Base-by-base conservation (phyloP, 2,797 vertebrate species). In the Phalloptychus januarius region DNA sequence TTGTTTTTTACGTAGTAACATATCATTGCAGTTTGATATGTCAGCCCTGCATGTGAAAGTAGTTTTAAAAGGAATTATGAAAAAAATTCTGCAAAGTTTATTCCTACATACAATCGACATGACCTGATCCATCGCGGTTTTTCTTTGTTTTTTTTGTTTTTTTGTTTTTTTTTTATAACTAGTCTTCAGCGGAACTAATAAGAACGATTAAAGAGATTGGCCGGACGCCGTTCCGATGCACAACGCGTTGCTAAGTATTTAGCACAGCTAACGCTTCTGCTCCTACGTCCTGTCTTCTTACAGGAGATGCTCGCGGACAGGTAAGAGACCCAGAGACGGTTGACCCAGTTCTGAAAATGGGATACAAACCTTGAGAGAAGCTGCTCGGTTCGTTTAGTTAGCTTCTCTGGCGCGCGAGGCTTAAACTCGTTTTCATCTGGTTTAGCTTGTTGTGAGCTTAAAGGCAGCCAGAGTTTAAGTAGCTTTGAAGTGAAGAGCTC, bases 391-490 rank as follows among this genome's bases (percentile, higher is more conserved):
- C 2, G 36, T 44, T 71, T 23, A 10, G 2, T 77, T 79, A 31
- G 45, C 61, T 61, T 77, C 48, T 48, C 1, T 31, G 79, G 79
- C 11, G 25, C 33, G 12, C 82, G 72, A 87, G 77, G 84, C 83
- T 84, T 89, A 85, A 71, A 71, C 28, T 79, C 20, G 67, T 84
- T 78, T 87, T 83, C 83, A 84, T 87, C 87, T 86, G 48, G 70
- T 87, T 78, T 56, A 83, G 91, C 93, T 92, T 91, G 86, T 83
- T 33, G 74, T 75, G 28, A 87, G 91, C 89, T 94, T 93, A 92
- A 85, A 86, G 83, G 82, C 85, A 75, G 76, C 70, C 74, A 72
- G 76, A 74, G 72, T 90, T 83, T 90, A 92, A 92, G 88, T 80
- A 90, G 87, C 87, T 89, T 90, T 84, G 36, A 78, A 78, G 69